Evolutionary conservation across 2,888 invertebrate genomes (phyloP).

Genomic region (Hypercompe scribonia): DNA sequence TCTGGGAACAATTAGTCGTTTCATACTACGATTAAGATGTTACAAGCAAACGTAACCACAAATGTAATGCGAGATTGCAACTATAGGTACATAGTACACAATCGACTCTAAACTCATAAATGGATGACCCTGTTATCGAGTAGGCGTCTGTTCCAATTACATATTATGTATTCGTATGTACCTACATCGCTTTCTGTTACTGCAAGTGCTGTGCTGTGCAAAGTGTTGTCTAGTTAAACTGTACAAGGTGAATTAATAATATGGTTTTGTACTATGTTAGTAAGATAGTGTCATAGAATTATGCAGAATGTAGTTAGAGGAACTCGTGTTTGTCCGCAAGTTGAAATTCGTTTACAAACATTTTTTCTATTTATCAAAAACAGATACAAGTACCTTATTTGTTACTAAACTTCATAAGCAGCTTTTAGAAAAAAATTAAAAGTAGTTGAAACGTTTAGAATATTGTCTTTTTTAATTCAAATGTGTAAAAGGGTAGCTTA

Average conservation of each 20-base stretch:
- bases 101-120: conserved; percentile 13
- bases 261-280: neutral
- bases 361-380: neutral
- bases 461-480: neutral
- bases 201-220: neutral
- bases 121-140: conserved; percentile 10
- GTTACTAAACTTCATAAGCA: neutral
- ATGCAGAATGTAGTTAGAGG: no score
- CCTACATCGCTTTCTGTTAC: neutral
- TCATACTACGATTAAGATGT: neutral
- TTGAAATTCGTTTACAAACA: neutral
- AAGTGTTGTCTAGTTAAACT: neutral
- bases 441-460: neutral
- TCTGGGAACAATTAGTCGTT: neutral
- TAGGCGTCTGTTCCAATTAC: neutral
- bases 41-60: conserved; percentile 9
- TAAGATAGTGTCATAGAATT: neutral
- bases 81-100: conserved; percentile 6
- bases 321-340: no score
- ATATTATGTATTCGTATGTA: neutral
- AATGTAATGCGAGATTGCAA: conserved; percentile 8
- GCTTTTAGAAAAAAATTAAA: neutral
- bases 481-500: neutral
- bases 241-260: neutral
- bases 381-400: no score